Percentiles rank a stretch among this genome's conserved stretches.
Conservation (phyloP, 2,888 invertebrate genomes). For the Arenicola marina region DNA sequence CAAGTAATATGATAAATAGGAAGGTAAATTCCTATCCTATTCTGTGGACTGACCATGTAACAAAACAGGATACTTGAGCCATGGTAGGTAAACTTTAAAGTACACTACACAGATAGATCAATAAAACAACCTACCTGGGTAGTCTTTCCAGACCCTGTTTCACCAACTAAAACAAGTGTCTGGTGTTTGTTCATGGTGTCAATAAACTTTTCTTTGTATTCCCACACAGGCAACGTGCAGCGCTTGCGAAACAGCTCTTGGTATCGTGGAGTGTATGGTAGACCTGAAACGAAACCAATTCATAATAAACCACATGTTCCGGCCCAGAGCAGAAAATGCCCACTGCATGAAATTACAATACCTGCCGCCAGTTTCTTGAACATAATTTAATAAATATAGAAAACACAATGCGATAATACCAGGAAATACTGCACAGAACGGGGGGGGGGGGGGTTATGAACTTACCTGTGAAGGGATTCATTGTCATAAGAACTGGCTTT, state of each 20-base stretch:
- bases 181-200: constrained; percentile 89
- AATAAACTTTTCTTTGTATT: constrained; percentile 96
- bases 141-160: constrained; percentile 98
- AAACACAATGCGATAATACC: too few relatives aligned
- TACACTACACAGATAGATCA: not conserved
- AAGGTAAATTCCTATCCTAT: not conserved
- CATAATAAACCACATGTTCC: too few relatives aligned
- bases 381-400: too few relatives aligned
- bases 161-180: constrained; percentile 94
- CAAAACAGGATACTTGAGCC: not conserved
- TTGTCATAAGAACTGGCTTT: too few relatives aligned
- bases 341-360: too few relatives aligned
- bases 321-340: too few relatives aligned
- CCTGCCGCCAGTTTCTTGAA: too few relatives aligned
- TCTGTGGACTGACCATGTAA: not conserved
- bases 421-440: too few relatives aligned
- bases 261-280: constrained; percentile 86
- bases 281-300: constrained; percentile 62
- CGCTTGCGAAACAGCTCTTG: constrained; percentile 84
- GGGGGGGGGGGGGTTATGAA: too few relatives aligned
- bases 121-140: constrained; percentile 80
- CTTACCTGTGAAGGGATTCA: too few relatives aligned
- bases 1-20: not conserved
- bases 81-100: not conserved
- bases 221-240: constrained; percentile 93